These are phyloP conservation scores for Daboia siamensis DNA, from an alignment of 2,113 vertebrate species.

Conservation along the genomic window DNA sequence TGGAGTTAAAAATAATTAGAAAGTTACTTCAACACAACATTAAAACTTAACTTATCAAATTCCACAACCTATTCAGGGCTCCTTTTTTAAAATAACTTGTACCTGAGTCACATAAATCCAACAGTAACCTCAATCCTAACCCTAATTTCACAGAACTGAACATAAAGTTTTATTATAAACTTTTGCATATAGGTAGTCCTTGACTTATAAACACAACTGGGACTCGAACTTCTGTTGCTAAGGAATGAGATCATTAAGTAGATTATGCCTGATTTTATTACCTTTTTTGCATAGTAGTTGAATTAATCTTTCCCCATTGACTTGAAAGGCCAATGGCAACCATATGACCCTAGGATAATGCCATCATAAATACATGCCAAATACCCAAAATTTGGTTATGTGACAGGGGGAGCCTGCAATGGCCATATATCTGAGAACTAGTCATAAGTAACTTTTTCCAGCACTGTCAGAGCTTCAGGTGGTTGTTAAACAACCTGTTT, in stretches of 20 bases:
- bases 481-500: too few relatives aligned
- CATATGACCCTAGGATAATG: too few relatives aligned
- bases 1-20: neutral
- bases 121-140: neutral
- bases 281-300: too few relatives aligned
- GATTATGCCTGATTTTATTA: too few relatives aligned
- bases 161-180: conserved; percentile 1
- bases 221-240: neutral
- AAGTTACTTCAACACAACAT: neutral
- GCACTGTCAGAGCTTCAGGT: too few relatives aligned
- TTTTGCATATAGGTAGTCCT: neutral
- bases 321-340: too few relatives aligned
- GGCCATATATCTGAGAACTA: too few relatives aligned
- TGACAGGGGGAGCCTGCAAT: too few relatives aligned
- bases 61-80: neutral
- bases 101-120: neutral
- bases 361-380: too few relatives aligned
- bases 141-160: neutral
- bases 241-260: neutral
- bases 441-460: too few relatives aligned
- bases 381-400: too few relatives aligned
- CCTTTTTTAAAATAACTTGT: neutral
- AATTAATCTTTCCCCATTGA: too few relatives aligned
- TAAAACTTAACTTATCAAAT: neutral
- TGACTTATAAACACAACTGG: neutral